Percentiles rank a stretch among this genome's conserved stretches.
Conservation (phyloP, 2,888 invertebrate genomes). For the Tinea semifulvella region DNA sequence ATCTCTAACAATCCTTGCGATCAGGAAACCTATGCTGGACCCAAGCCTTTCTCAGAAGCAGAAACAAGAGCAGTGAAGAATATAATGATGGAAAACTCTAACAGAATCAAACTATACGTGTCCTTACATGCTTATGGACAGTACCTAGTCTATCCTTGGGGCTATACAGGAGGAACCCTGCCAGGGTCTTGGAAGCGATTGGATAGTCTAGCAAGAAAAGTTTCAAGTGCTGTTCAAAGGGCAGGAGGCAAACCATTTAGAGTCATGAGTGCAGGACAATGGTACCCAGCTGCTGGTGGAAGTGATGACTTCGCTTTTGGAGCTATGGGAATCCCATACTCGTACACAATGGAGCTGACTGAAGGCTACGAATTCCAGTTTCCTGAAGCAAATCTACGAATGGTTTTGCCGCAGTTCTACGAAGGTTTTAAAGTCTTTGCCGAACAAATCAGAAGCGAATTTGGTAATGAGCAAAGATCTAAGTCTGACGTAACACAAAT, state of each 20-base stretch:
- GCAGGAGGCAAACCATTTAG: slow-evolving; percentile 52
- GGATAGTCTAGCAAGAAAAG: slow-evolving; percentile 41
- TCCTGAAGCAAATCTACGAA: slow-evolving; percentile 54
- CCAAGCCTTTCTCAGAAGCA: slow-evolving; percentile 67
- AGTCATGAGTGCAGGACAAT: slow-evolving; percentile 58
- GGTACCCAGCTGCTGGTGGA: slow-evolving; percentile 70
- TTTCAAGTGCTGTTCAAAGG: slow-evolving; percentile 42
- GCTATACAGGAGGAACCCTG: slow-evolving; percentile 56
- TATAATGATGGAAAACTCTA: slow-evolving; percentile 53
- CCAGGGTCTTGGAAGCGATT: slow-evolving; percentile 58
- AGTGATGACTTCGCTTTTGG: slow-evolving; percentile 71
- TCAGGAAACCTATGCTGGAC: slow-evolving; percentile 67
- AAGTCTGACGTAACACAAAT: no score
- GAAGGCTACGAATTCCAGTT: slow-evolving; percentile 71
- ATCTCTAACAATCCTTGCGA: slow-evolving; percentile 70
- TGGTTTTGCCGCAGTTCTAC: slow-evolving; percentile 41
- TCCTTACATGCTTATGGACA: slow-evolving; percentile 76
- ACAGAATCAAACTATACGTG: slow-evolving; percentile 70
- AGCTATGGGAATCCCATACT: slow-evolving; percentile 56
- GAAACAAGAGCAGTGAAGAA: slow-evolving; percentile 66
- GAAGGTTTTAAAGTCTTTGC: slow-evolving; percentile 46
- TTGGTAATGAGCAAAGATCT: slow-evolving; percentile 22
- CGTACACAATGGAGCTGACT: slow-evolving; percentile 71
- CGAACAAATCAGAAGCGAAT: slow-evolving; percentile 38
- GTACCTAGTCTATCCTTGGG: slow-evolving; percentile 72